A percentile compares a stretch with the other conserved stretches of the same genome.
Evolutionary conservation across 23 tunicate genomes (phyloP).

Genomic region (Halocynthia aurantium): DNA sequence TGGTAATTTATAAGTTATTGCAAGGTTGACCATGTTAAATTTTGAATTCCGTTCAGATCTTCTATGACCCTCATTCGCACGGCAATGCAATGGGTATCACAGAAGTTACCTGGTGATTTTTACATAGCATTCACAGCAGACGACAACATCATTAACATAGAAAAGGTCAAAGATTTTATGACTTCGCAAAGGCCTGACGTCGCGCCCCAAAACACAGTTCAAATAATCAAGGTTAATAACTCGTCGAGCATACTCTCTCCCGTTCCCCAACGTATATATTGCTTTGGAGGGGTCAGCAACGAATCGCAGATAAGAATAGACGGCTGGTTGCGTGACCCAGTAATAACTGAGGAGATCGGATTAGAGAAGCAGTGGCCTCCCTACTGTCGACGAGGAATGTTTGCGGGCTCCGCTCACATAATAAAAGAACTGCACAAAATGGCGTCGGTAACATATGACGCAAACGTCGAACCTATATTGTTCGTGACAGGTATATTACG

Average conservation of each 20-base stretch:
- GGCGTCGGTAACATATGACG: constrained; percentile 31
- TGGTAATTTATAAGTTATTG: no score
- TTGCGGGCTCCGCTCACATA: constrained; percentile 20
- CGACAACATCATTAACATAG: constrained; percentile 42
- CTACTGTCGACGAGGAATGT: constrained; percentile 40
- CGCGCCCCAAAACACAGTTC: constrained; percentile 14
- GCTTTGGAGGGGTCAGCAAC: constrained; percentile 31
- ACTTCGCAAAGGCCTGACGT: neutral
- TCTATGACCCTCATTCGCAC: constrained; percentile 1
- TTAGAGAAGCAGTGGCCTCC: constrained; percentile 41
- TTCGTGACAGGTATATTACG: constrained; percentile 73
- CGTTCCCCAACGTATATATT: constrained; percentile 24
- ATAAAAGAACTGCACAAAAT: neutral
- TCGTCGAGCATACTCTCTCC: constrained; percentile 34
- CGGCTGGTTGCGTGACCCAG: no score
- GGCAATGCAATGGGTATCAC: constrained; percentile 44
- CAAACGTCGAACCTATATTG: constrained; percentile 26
- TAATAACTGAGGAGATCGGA: no score
- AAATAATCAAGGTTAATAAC: constrained; percentile 6
- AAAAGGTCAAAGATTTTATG: constrained; percentile 17
- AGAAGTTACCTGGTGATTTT: constrained; percentile 49
- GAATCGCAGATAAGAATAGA: constrained; percentile 1
- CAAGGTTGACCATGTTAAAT: no score
- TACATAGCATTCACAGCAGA: constrained; percentile 30
- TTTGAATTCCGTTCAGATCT: no score